Base-by-base conservation (phyloP, 2,888 invertebrate genomes). In the Abrostola triplasia region DNA sequence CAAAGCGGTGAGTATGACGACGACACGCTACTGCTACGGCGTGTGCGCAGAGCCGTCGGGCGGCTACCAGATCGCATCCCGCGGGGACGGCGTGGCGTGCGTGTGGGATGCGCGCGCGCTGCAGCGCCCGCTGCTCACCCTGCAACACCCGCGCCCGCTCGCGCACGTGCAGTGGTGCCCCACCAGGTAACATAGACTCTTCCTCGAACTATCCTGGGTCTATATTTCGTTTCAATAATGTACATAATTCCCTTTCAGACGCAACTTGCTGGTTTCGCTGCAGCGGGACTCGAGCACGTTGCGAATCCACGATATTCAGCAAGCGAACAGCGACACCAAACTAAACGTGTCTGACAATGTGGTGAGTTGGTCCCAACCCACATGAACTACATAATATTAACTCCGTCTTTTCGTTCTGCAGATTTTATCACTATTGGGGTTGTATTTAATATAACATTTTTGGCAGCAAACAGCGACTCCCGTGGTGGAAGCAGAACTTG, bases 61-160 rank as follows among this genome's bases (percentile, higher is more conserved):
- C 83, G 96, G 97, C 79, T 96, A 96, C 89, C 97, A 98, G 89
- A 87, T 99, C 13, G 98, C 98, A 58, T 98, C 98, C 47, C 98
- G 96, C 84, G 95, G 96, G 50, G 98, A 98, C 84, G 97, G 96
- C 84, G 96, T 97, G 80, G 96, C 98, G 63, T 96, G 96, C 70
- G 95, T 99, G 64, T 99, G 99, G 99, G 99, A 99, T 90, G 96
- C 97, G 53, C 95, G 99, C 61, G 97, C 96, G 83, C 97, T 98
- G 85, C 97, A 98, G 77, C 97, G 98, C 83, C 98, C 99, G 0
- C 95, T 97, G 71, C 93, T 97, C 37, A 96, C 97, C 10, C 92
- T 98, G 66, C 96, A 96, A 54, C 97, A 87, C 59, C 79, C 86
- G 57, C 97, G 97, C 84, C 96, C 96, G 62, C 95, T 98, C 59